Evolutionary conservation across 2,113 vertebrate species (phyloP), one percentile per base, ranked within the genome.

Genomic region (Antigone vipio): DNA sequence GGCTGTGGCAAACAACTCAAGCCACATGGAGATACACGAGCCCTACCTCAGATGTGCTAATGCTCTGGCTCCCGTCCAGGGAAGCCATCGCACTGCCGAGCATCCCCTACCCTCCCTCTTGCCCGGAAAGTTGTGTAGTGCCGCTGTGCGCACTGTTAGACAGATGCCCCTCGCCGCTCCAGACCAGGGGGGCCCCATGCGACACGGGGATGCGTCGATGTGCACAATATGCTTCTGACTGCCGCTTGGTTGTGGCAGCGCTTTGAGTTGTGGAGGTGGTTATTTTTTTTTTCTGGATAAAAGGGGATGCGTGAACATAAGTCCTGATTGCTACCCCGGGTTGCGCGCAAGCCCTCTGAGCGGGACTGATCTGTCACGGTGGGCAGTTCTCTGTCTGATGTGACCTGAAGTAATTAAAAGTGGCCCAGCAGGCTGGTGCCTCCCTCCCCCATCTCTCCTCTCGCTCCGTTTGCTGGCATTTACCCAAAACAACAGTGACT

Each of bases 31-130:
- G 82, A 64, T 50, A 50, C 1, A 24, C 1, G 1, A 83, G 72
- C n/a, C 72, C 55, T 62, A 45, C 38, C 69, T 93, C 88, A 89
- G 93, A 91, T 77, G 56, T 95, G 93, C 38, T 86, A 90, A 95
- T 94, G 59, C 72, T 55, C 89, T 96, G 96, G 96, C 94, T 77
- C 9, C 53, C 2, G 2, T 91, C 92, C 95, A 95, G 68, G 72
- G 63, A 79, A 91, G 59, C 63, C 8, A 30, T 50, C 3, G 3
- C 10, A 42, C 60, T 12, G 2, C 16, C 8, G 34, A 63, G 77
- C 35, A 40, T 82, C 35, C 79, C 72, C 45, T 66, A 11, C 78
- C 62, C 58, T 82, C 79, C 35, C 38, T 75, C 29, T 62, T 42
- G 56, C 81, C 79, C 10, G 0, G 38, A 9, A 35, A 81, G 91